Evolutionary conservation across 92 coral and sea anemone species (phyloP).

Genomic region (Pocillopora meandrina): DNA sequence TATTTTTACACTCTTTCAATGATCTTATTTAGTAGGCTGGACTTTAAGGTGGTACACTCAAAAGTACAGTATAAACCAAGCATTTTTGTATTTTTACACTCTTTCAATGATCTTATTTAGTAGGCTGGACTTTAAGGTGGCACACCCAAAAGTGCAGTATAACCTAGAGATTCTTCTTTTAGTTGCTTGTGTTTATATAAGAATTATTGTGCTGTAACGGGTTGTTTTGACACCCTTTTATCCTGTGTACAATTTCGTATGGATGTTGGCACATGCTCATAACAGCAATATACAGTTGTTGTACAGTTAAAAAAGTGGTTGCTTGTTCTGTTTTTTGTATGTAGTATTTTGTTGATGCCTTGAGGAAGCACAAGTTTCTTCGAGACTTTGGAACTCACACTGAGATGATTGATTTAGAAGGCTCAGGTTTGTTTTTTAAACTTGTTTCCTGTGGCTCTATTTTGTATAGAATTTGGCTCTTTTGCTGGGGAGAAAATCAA

Average conservation of each 20-base stretch:
- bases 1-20: no score
- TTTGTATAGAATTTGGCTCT: slow-evolving; percentile 5
- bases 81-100: no score
- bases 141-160: no score
- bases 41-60: no score
- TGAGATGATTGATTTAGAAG: slow-evolving; percentile 26
- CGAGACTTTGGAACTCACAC: slow-evolving; percentile 51
- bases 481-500: no score
- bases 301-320: neutral
- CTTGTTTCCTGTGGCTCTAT: neutral
- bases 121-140: no score
- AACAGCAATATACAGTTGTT: neutral
- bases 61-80: no score
- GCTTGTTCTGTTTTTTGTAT: neutral
- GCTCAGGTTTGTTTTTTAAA: slow-evolving; percentile 30
- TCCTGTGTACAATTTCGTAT: neutral
- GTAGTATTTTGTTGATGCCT: slow-evolving; percentile 44
- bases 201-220: neutral
- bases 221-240: neutral
- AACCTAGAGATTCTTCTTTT: neutral
- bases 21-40: no score
- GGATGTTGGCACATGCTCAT: no score
- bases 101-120: no score
- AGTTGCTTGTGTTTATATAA: neutral
- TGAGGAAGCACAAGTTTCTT: slow-evolving; percentile 27